Evolutionary conservation across 2,797 vertebrate genomes (phyloP), one percentile per base, ranked within the genome.

Genomic region (Neopelma chrysocephalum): DNA sequence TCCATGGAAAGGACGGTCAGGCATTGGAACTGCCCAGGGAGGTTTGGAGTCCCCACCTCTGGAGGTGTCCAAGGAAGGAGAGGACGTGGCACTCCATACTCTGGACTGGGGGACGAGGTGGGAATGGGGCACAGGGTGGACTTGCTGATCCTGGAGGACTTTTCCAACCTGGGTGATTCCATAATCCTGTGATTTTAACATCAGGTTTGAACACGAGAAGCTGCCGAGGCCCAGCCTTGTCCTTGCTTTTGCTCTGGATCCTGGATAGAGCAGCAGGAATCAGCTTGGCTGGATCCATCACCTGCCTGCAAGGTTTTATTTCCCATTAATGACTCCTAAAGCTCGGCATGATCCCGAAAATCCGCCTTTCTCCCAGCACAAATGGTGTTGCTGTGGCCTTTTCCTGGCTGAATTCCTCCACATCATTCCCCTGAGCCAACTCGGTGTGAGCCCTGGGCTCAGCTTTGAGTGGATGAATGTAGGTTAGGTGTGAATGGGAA

Each of bases 401-500:
- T 45, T 45, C 56, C 0, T 13, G 5, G n/a, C 56, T 56, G 73
- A 38, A 42, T 72, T 84, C 62, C 66, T 80, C 45, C 38, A 12
- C 45, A 3, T 75, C 7, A 3, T 62, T 56, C 31, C 66, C 70
- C 3, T 4, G 2, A n/a, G 26, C 58, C 7, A 3, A 42, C 48
- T 75, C 42, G 1, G 1, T 70, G 54, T 54, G 81, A 64, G 81
- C 51, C 40, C 45, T 0, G 4, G 58, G 2, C 51, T 85, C 26
- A 0, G 6, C 47, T 66, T 15, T 70, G 54, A 90, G 31, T 15
- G 38, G 53, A 17, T 4, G 8, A 68, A 94, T 89, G 85, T 89
- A 75, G 84, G 94, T 95, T 85, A 88, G 87, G 66, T 87, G 79
- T 79, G 85, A 84, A 79, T 42, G 78, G 71, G 76, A 62, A 86